Percentiles rank a stretch among this genome's conserved stretches.
Conservation (phyloP, 2,113 vertebrate species). For the Leptobrachium leishanense region DNA sequence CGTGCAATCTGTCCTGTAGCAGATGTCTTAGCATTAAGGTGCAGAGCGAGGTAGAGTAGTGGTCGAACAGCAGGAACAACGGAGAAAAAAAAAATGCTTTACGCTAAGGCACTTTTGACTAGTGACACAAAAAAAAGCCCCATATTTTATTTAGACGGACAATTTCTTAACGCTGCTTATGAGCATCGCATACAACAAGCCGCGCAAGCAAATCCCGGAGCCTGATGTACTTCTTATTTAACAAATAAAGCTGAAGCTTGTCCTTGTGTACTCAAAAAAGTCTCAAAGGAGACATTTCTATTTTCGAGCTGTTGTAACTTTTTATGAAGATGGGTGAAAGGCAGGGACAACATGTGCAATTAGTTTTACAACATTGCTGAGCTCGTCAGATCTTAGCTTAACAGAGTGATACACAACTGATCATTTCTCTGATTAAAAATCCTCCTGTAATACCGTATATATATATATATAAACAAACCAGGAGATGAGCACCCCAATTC, state of each 20-base stretch:
- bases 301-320: constrained; percentile 37
- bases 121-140: not conserved
- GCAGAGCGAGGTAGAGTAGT: constrained; percentile 56
- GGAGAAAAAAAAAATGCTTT: constrained; percentile 55
- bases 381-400: constrained; percentile 37
- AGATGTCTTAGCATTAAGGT: constrained; percentile 64
- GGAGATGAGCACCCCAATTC: too few species aligned
- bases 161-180: constrained; percentile 23
- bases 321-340: constrained; percentile 48
- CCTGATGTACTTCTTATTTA: constrained; percentile 47
- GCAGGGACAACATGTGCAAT: constrained; percentile 22
- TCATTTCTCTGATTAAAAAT: constrained; percentile 23
- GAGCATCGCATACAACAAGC: constrained; percentile 18
- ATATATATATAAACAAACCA: too few species aligned
- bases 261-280: constrained; percentile 21
- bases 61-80: constrained; percentile 50
- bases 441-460: not conserved
- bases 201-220: constrained; percentile 22
- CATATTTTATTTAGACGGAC: constrained; percentile 4
- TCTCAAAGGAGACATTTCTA: constrained; percentile 42
- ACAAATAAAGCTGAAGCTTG: constrained; percentile 35
- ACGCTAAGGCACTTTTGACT: constrained; percentile 44
- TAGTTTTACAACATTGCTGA: constrained; percentile 36
- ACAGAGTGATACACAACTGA: constrained; percentile 20
- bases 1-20: constrained; percentile 67